Evolutionary conservation across 2,113 vertebrate genomes (phyloP).

Genomic region (Poeciliopsis turrubarensis): DNA sequence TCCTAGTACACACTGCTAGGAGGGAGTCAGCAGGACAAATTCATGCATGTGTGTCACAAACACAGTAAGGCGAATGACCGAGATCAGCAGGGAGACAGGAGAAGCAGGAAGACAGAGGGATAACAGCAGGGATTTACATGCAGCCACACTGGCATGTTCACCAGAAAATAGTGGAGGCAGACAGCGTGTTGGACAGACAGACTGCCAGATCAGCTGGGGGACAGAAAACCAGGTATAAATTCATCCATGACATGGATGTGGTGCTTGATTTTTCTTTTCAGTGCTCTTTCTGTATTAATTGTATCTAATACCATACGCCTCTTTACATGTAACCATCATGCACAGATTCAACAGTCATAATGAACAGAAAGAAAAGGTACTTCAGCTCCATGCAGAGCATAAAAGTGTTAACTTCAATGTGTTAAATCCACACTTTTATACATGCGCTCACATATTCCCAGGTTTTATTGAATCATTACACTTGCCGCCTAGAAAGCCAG

Average conservation of each 20-base stretch:
- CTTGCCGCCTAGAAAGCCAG: constrained; percentile 40
- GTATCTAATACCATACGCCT: no score
- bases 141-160: neutral
- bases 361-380: neutral
- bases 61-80: constrained; percentile 7
- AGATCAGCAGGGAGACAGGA: constrained; percentile 7
- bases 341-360: neutral
- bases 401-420: neutral
- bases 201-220: no score
- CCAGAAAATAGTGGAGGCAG: no score
- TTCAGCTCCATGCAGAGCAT: neutral
- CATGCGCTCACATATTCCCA: neutral
- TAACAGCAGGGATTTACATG: neutral
- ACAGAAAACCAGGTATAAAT: neutral
- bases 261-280: neutral
- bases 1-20: neutral
- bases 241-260: neutral
- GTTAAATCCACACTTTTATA: neutral
- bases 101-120: constrained; percentile 3
- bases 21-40: constrained; percentile 25
- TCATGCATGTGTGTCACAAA: constrained; percentile 24
- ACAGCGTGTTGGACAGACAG: neutral
- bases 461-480: constrained; percentile 3
- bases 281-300: neutral
- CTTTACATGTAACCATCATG: constrained; percentile 5